Evolutionary conservation across 1,140 invertebrate genomes (phyloP).

Genomic region (Leptonema lineaticorne): DNA sequence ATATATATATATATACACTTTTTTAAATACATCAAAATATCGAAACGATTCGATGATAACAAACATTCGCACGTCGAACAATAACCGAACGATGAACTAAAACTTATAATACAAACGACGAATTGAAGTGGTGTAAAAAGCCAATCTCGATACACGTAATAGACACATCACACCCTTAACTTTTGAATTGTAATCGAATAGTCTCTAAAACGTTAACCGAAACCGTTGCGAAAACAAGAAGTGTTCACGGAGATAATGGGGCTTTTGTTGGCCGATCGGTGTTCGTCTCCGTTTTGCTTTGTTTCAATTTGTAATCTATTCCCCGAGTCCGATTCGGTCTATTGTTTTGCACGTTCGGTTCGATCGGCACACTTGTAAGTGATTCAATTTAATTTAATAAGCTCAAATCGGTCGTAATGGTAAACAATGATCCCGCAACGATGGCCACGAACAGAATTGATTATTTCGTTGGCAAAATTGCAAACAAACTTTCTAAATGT

Average conservation of each 20-base stretch:
- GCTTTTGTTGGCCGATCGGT: slow-evolving; percentile 2
- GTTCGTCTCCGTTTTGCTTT: slow-evolving; percentile 10
- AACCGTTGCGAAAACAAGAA: background rate
- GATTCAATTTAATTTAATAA: slow-evolving; percentile 21
- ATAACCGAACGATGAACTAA: background rate
- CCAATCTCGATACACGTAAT: no score
- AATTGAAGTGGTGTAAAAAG: no score
- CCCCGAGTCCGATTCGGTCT: slow-evolving; percentile 1
- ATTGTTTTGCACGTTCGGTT: background rate
- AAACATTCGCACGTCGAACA: background rate
- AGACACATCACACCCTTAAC: no score
- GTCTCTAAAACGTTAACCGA: background rate
- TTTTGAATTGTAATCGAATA: background rate
- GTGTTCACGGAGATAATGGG: background rate
- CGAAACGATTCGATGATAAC: background rate
- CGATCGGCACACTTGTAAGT: slow-evolving; percentile 11
- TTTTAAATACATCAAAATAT: no score
- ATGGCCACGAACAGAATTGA: no score
- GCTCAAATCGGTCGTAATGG: no score
- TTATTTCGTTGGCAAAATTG: no score
- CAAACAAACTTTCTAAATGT: no score
- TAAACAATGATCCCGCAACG: no score
- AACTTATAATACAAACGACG: no score
- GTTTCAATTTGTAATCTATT: slow-evolving; percentile 21
- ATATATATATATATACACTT: no score